Evolutionary conservation across 2,113 vertebrate genomes (phyloP), one percentile per base, ranked within the genome.

Genomic region (Megaptera novaeangliae): DNA sequence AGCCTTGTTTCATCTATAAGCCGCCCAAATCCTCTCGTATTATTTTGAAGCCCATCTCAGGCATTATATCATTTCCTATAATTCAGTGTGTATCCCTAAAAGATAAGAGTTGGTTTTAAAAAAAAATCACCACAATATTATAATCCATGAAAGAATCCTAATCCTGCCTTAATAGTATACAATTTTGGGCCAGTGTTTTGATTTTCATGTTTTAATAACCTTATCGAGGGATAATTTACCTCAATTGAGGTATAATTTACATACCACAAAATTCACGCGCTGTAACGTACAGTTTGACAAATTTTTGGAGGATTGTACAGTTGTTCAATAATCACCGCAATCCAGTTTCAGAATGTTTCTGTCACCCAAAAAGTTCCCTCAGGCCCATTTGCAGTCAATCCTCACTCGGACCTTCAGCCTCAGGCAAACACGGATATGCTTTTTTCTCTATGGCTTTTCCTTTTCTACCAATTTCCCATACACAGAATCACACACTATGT

Each of bases 281-380:
- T 7, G 17, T 29, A 59, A 27, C 3, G 6, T 25, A 3, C 15
- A 13, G 39, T 34, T 12, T 11, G 49, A 52, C 3, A 13, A 44
- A 14, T 29, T 11, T 44, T 23, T 0, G 15, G 0, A n/a, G 44
- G 5, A 14, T 6, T 27, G 15, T 0, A 61, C 44, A 6, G 44
- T n/a, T 85, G 36, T 14, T 25, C 36, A 4, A 21, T 31, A 2
- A 11, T 25, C 44, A 63, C 72, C 52, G 8, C 39, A 5, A 3
- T 15, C 46, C 8, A 14, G 14, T 69, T 27, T 13, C 14, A 15
- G 34, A 29, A 6, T 8, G 11, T 74, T 74, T 34, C 29, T 0
- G 0, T 49, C 12, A 10, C 57, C 74, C 29, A 8, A 2, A 21
- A 34, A 3, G 29, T 13, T 61, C 69, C 69, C 36, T 44, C 3